Evolutionary conservation across 2,113 vertebrate species (phyloP).

Genomic region (Malurus elegans): DNA sequence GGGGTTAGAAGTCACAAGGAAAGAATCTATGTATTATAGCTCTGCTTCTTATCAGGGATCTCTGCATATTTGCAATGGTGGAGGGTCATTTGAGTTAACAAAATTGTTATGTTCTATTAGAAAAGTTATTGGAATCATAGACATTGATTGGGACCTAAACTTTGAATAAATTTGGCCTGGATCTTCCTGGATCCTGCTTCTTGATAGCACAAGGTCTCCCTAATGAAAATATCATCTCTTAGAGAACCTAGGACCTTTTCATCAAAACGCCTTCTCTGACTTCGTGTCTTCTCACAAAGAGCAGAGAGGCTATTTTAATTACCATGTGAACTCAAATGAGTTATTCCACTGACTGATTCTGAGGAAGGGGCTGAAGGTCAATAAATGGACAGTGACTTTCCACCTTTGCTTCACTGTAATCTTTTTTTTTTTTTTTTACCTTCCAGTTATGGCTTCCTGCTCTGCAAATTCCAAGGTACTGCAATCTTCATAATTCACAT

Average conservation of each 20-base stretch:
- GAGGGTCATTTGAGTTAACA: not conserved
- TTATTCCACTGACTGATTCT: not conserved
- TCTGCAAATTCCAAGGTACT: not conserved
- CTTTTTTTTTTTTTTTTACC: not conserved
- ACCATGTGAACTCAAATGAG: not conserved
- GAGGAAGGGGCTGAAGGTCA: not conserved
- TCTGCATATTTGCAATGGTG: not conserved
- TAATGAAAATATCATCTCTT: not conserved
- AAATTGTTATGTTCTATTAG: not conserved
- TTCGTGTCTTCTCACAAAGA: not conserved
- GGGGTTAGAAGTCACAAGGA: not conserved
- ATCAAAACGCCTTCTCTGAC: not conserved
- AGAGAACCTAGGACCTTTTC: not conserved
- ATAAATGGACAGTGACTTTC: not conserved
- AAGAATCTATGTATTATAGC: not conserved
- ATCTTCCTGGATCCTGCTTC: not conserved
- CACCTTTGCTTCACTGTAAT: not conserved
- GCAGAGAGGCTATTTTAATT: not conserved
- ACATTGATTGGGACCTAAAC: not conserved
- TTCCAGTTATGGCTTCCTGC: not conserved
- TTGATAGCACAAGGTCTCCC: not conserved
- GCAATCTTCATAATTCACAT: not conserved
- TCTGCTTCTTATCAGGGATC: not conserved
- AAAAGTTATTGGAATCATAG: not conserved
- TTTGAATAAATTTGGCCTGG: not conserved